A percentile compares a stretch with the other conserved stretches of the same genome.
Evolutionary conservation across 2,797 vertebrate genomes (phyloP).

Genomic region (Sternotherus odoratus): DNA sequence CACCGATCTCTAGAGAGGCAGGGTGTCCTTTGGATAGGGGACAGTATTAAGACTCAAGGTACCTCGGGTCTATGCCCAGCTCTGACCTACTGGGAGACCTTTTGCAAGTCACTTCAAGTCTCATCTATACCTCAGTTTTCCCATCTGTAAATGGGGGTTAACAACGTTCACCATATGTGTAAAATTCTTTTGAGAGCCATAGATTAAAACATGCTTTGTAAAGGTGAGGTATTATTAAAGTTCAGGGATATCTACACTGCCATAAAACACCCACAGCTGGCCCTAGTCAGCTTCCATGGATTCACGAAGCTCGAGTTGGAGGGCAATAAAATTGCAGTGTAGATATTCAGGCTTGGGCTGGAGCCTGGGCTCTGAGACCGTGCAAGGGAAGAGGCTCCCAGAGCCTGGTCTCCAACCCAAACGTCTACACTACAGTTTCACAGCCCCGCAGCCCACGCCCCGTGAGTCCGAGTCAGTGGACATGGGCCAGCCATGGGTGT

Average conservation of each 20-base stretch:
- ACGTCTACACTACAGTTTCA: not conserved
- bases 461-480: not conserved
- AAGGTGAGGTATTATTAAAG: conserved; percentile 34
- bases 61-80: not conserved
- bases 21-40: fast-evolving
- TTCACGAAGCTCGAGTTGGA: not conserved
- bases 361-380: not conserved
- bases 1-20: not conserved
- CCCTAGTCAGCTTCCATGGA: not conserved
- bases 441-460: not conserved
- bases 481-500: not conserved
- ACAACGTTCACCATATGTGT: conserved; percentile 4
- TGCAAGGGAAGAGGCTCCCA: too few species aligned
- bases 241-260: too few species aligned
- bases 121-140: not conserved
- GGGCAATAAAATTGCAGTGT: not conserved
- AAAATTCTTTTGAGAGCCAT: conserved; percentile 1
- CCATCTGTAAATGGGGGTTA: not conserved
- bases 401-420: not conserved
- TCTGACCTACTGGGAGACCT: not conserved
- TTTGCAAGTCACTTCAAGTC: not conserved
- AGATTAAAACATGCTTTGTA: conserved; percentile 22
- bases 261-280: too few species aligned
- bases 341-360: not conserved
- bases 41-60: not conserved